Percentiles rank a stretch among this genome's conserved stretches.
Conservation (phyloP, 1,140 invertebrate genomes). For the Araneus ventricosus region DNA sequence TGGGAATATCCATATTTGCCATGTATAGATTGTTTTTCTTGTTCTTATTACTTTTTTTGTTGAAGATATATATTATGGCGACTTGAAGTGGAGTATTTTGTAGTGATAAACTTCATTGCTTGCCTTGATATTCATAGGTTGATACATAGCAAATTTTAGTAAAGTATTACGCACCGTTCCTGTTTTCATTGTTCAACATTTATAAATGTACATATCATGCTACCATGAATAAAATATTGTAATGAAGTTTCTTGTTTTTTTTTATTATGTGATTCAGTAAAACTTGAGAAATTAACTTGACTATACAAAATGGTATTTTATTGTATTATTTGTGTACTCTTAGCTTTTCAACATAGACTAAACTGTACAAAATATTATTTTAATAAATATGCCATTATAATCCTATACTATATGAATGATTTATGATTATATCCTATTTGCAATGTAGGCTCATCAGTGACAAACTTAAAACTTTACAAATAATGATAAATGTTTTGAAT, state of each 20-base stretch:
- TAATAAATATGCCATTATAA: too few species aligned
- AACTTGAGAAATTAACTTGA: too few species aligned
- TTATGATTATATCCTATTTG: too few species aligned
- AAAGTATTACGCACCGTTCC: constrained; percentile 58
- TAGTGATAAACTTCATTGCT: constrained; percentile 38
- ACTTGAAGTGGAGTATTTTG: constrained; percentile 31
- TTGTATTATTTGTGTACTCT: too few species aligned
- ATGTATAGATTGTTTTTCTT: constrained; percentile 23
- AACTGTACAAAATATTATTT: too few species aligned
- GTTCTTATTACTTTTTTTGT: background rate
- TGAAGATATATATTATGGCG: background rate
- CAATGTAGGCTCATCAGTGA: too few species aligned
- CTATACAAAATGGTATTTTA: too few species aligned
- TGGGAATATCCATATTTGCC: constrained; percentile 14
- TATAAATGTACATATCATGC: constrained; percentile 58
- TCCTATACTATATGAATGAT: too few species aligned
- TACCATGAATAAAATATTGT: constrained; percentile 29
- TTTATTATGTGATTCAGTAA: background rate
- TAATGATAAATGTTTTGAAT: too few species aligned
- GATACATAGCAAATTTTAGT: constrained; percentile 12
- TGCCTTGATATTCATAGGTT: constrained; percentile 8
- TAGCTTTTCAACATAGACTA: too few species aligned
- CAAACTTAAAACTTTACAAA: too few species aligned
- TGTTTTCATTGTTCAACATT: constrained; percentile 53
- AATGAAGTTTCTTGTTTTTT: background rate